Evolutionary conservation across 2,888 invertebrate genomes (phyloP).

Genomic region (Pelosia muscerda): DNA sequence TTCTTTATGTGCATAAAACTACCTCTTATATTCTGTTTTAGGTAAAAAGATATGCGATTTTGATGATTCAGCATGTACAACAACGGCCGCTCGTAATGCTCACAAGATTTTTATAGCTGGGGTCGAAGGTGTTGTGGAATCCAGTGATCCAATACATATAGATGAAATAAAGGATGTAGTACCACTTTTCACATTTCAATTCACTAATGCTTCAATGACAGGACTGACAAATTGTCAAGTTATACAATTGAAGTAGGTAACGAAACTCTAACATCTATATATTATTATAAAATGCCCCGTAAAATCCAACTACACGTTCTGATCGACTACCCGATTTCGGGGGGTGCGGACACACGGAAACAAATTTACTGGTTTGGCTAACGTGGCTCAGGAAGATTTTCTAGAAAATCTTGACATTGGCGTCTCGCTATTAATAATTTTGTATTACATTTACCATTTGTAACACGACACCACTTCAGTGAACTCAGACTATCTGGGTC

Average conservation of each 20-base stretch:
- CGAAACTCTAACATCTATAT: neutral
- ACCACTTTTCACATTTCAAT: neutral
- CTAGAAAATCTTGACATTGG: too few species aligned
- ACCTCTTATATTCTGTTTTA: neutral
- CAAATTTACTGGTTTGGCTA: too few species aligned
- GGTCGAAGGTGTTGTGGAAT: neutral
- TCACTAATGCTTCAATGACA: neutral
- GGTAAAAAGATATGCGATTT: constrained; percentile 4
- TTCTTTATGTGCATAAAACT: too few species aligned
- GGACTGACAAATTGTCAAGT: neutral
- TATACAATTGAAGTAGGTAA: neutral
- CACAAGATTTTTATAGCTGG: neutral
- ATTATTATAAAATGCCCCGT: too few species aligned
- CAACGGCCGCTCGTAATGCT: neutral
- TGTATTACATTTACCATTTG: too few species aligned
- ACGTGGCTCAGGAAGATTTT: too few species aligned
- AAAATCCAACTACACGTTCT: too few species aligned
- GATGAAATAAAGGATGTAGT: neutral
- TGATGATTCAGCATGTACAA: neutral
- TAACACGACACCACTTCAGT: too few species aligned
- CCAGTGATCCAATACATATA: neutral
- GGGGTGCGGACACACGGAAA: too few species aligned
- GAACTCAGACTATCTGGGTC: too few species aligned
- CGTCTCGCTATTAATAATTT: too few species aligned
- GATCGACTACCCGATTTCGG: too few species aligned